phyloP scores from a whole-genome alignment of 2,797 vertebrate species.

The Chaunax sp. region DNA sequence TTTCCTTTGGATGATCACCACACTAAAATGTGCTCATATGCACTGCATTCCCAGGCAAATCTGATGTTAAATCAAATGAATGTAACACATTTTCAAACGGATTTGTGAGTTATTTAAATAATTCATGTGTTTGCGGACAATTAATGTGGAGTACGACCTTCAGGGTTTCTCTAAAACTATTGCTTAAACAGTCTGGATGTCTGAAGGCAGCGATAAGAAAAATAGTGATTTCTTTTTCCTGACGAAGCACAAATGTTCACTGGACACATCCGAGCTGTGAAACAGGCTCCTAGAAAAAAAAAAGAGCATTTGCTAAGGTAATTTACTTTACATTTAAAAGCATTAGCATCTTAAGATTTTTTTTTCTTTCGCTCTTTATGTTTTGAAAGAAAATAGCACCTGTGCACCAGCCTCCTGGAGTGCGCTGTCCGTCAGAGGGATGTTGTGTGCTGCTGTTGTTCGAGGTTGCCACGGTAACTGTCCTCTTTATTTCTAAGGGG shows the following conservation, averaged over 20 bases:
- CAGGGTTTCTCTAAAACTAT: no score
- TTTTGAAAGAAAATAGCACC: slow-evolving; percentile 80
- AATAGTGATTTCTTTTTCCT: slow-evolving; percentile 31
- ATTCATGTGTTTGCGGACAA: slow-evolving; percentile 3
- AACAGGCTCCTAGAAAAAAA: slow-evolving; percentile 21
- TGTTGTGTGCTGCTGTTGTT: slow-evolving; percentile 82
- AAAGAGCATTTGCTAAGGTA: slow-evolving; percentile 40
- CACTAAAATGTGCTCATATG: not conserved
- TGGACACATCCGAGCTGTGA: slow-evolving; percentile 32
- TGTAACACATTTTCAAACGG: not conserved
- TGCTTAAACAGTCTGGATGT: slow-evolving; percentile 11
- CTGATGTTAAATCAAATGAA: not conserved
- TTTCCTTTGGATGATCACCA: slow-evolving; percentile 34
- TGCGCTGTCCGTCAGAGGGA: slow-evolving; percentile 75
- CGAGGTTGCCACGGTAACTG: slow-evolving; percentile 79
- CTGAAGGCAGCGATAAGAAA: slow-evolving; percentile 21
- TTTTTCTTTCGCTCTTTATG: slow-evolving; percentile 48
- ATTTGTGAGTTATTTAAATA: not conserved
- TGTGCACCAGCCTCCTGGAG: slow-evolving; percentile 73
- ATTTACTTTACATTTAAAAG: slow-evolving; percentile 50
- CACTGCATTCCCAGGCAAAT: slow-evolving; percentile 5
- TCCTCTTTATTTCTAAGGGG: slow-evolving; percentile 76
- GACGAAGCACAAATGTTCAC: slow-evolving; percentile 21
- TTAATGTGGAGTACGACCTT: no score
- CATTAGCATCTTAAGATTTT: slow-evolving; percentile 40